Evolutionary conservation across 2,797 vertebrate genomes (phyloP).

Genomic region (Mastacembelus armatus): DNA sequence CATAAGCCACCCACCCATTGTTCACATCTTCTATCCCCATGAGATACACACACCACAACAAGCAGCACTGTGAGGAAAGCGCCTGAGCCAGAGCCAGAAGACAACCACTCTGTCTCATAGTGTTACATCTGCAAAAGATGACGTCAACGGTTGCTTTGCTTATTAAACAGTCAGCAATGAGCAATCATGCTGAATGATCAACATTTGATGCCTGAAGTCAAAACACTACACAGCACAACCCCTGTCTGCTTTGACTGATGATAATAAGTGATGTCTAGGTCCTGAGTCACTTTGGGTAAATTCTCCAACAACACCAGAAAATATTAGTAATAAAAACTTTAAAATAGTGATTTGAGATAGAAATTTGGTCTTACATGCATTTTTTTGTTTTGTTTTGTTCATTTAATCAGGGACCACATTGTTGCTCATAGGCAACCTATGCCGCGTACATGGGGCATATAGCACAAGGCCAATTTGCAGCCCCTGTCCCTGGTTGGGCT

Average conservation of each 20-base stretch:
- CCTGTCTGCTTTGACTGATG: conserved; percentile 36
- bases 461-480: too few relatives aligned
- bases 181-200: conserved; percentile 38
- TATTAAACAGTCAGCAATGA: conserved; percentile 53
- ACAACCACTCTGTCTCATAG: conserved; percentile 43
- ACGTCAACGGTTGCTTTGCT: conserved; percentile 56
- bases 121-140: conserved; percentile 38
- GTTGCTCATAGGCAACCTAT: too few relatives aligned
- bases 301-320: not conserved
- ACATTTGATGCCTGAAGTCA: conserved; percentile 40
- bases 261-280: conserved; percentile 19
- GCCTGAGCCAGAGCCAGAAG: conserved; percentile 40
- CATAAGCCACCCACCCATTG: conserved; percentile 42
- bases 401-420: too few relatives aligned
- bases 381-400: too few relatives aligned
- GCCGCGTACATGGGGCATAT: too few relatives aligned
- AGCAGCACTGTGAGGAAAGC: conserved; percentile 13
- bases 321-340: not conserved
- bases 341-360: not conserved
- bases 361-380: not conserved
- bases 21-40: conserved; percentile 17
- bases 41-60: conserved; percentile 25
- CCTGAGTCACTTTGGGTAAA: conserved; percentile 5
- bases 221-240: conserved; percentile 25
- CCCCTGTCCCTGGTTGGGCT: too few relatives aligned